A percentile compares a stretch with the other conserved stretches of the same genome.
phyloP scores from a whole-genome alignment of 53 echinoderm and acorn worm species.

The Echinarachnius parma region DNA sequence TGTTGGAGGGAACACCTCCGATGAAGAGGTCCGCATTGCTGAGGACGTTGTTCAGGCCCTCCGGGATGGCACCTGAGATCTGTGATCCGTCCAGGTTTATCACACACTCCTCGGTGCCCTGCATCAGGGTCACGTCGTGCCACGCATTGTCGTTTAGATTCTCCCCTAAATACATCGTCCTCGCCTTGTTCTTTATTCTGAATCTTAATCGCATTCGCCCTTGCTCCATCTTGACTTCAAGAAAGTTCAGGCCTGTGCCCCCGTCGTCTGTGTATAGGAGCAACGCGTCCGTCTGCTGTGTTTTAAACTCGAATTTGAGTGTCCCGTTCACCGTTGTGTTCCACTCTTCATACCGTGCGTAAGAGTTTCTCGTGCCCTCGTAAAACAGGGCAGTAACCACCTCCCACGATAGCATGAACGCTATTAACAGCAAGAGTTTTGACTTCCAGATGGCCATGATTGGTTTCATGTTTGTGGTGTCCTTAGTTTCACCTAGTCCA shows the following conservation, averaged over 20 bases:
- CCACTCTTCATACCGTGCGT: conserved; percentile 81
- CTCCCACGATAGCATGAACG: conserved; percentile 16
- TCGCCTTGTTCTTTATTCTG: conserved; percentile 69
- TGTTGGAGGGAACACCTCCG: conserved; percentile 66
- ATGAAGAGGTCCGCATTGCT: conserved; percentile 69
- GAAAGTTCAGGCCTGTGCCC: conserved; percentile 51
- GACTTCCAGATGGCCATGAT: conserved; percentile 45
- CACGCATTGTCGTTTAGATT: conserved; percentile 58
- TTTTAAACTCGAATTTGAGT: conserved; percentile 84
- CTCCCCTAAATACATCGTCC: conserved; percentile 63
- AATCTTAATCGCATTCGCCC: conserved; percentile 51
- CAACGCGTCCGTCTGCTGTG: conserved; percentile 48
- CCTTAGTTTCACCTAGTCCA: too few species aligned
- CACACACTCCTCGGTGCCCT: conserved; percentile 40
- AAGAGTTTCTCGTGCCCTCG: conserved; percentile 47
- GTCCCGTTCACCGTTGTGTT: conserved; percentile 85
- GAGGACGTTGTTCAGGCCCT: conserved; percentile 39
- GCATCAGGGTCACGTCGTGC: conserved; percentile 71
- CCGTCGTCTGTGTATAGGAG: conserved; percentile 69
- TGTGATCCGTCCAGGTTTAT: conserved; percentile 60
- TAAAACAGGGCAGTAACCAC: conserved; percentile 41
- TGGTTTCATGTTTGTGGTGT: conserved; percentile 35
- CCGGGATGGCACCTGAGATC: conserved; percentile 56
- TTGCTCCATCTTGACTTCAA: conserved; percentile 59
- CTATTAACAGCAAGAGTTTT: conserved; percentile 37